Evolutionary conservation across 2,797 vertebrate genomes (phyloP).

Genomic region (Adrianichthys oophorus): DNA sequence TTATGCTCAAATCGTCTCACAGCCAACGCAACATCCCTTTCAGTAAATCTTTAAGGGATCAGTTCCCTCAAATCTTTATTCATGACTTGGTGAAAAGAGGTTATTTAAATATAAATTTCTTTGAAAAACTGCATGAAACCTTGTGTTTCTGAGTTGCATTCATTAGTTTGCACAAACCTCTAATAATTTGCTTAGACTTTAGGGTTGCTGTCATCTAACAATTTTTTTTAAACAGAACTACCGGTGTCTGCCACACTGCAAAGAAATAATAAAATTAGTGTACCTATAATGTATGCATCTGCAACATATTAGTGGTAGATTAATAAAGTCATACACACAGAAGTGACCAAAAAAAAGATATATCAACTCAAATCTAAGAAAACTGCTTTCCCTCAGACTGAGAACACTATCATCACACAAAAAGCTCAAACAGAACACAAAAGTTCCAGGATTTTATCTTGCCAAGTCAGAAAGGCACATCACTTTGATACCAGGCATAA

Average conservation of each 20-base stretch:
- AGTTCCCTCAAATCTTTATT: conserved; percentile 30
- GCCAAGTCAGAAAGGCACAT: conserved; percentile 83
- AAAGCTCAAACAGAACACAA: conserved; percentile 59
- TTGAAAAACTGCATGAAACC: conserved; percentile 24
- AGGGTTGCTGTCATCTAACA: conserved; percentile 9
- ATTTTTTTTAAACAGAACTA: conserved; percentile 8
- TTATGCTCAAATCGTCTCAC: conserved; percentile 23
- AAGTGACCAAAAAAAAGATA: conserved; percentile 31
- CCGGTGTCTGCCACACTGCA: conserved; percentile 18
- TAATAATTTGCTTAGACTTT: conserved; percentile 24
- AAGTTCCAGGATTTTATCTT: conserved; percentile 64
- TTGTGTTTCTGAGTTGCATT: background rate
- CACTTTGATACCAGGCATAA: conserved; percentile 82
- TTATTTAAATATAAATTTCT: conserved; percentile 14
- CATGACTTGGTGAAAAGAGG: background rate
- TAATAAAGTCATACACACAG: conserved; percentile 15
- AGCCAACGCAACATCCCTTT: conserved; percentile 32
- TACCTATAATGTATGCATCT: conserved; percentile 18
- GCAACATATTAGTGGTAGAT: conserved; percentile 19
- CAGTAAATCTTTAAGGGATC: conserved; percentile 35
- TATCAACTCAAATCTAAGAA: conserved; percentile 47
- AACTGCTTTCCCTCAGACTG: conserved; percentile 37
- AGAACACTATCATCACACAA: conserved; percentile 43
- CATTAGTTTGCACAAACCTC: conserved; percentile 38
- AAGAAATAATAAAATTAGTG: conserved; percentile 15